phyloP scores from a whole-genome alignment of 2,113 vertebrate genomes.

The Esox niger region DNA sequence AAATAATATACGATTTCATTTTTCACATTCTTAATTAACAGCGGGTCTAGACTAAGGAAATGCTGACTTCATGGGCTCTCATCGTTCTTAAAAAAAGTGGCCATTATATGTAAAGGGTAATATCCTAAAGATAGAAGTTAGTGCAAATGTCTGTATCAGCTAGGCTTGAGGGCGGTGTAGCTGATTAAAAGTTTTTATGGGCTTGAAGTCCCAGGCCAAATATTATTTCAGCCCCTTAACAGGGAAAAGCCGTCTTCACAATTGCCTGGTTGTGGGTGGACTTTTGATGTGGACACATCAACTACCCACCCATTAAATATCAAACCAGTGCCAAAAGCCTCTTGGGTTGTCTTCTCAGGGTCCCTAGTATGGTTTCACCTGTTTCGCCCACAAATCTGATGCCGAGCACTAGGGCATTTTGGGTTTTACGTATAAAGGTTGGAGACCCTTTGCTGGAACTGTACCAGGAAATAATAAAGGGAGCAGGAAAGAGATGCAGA shows the following conservation, averaged over 20 bases:
- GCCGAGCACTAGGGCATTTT: neutral
- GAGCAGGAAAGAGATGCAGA: neutral
- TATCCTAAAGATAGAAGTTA: too few species aligned
- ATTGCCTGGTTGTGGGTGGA: too few species aligned
- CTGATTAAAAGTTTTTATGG: neutral
- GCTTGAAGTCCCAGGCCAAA: neutral
- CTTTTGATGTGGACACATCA: too few species aligned
- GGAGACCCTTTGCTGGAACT: neutral
- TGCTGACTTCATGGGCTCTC: too few species aligned
- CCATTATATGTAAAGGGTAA: too few species aligned
- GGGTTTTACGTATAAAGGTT: neutral
- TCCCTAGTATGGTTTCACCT: neutral
- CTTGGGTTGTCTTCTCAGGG: neutral
- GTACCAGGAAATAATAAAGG: neutral
- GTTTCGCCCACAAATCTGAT: neutral
- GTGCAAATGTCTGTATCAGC: too few species aligned
- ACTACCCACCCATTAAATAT: neutral
- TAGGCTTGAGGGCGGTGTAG: neutral
- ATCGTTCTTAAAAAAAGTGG: too few species aligned
- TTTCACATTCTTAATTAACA: too few species aligned
- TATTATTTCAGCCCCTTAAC: neutral
- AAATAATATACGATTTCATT: too few species aligned
- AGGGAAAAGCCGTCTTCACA: neutral
- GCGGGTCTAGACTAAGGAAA: too few species aligned
- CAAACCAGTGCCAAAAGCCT: neutral